Percentiles rank a stretch among this genome's conserved stretches.
phyloP scores from a whole-genome alignment of 2,888 invertebrate genomes.

The Drosophila mettleri region DNA sequence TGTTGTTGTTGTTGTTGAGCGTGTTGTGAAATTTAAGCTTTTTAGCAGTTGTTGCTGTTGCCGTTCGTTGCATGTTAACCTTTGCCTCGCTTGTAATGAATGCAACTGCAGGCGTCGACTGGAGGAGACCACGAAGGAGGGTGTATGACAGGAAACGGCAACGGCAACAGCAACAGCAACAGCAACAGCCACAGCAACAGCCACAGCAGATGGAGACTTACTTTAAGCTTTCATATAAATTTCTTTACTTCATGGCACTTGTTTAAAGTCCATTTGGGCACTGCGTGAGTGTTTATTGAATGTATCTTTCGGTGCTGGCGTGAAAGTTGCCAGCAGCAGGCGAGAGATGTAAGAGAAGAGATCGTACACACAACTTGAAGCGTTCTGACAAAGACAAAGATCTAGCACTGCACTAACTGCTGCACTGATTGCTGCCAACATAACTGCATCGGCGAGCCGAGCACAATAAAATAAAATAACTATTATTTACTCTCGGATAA shows the following conservation, averaged over 20 bases:
- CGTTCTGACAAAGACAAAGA: conserved; percentile 28
- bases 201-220: conserved; percentile 68
- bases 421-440: conserved; percentile 7
- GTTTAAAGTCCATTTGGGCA: conserved; percentile 79
- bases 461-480: neutral
- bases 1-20: conserved; percentile 55
- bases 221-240: conserved; percentile 77
- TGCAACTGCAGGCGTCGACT: conserved; percentile 63
- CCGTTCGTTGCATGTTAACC: conserved; percentile 76
- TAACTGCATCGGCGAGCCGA: neutral
- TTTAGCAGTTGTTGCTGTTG: conserved; percentile 74
- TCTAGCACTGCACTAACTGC: conserved; percentile 8
- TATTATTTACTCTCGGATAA: neutral
- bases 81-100: conserved; percentile 79
- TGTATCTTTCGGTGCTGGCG: conserved; percentile 45
- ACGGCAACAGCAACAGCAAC: conserved; percentile 13
- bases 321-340: conserved; percentile 39
- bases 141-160: conserved; percentile 27
- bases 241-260: conserved; percentile 76
- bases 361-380: conserved; percentile 11
- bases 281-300: conserved; percentile 78
- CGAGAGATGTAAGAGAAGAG: neutral
- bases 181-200: neutral
- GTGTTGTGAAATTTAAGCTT: conserved; percentile 79
- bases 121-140: conserved; percentile 7